Base-by-base conservation (phyloP, 2,888 invertebrate genomes). In the Fissipunctia ypsillon region DNA sequence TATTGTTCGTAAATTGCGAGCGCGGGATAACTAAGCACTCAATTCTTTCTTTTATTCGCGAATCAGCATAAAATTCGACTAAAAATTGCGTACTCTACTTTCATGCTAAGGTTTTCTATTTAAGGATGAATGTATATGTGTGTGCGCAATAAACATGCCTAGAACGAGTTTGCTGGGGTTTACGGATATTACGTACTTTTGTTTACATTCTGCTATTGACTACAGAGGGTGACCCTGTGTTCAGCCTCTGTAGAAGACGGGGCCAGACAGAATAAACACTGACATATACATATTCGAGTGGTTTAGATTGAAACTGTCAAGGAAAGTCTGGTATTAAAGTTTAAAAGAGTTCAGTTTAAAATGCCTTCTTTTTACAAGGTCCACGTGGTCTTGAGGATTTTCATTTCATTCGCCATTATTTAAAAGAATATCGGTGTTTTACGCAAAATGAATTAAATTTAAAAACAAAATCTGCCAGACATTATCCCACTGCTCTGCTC, bases 181-280 rank as follows among this genome's bases (percentile, higher is more conserved):
- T 41, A 43, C 81, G 81, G 76, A 78, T 81, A 78, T 78, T 78
- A 57, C 76, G 54, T 61, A 25, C 43, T 76, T 66, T 66, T 78
- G 76, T 78, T 76, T 78, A 66, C 60, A 31, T 25, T 31, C 31
- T 50, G 22, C 38, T 61, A 14, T 76, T 25, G 54, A 22, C 16
- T 61, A 25, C 6, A 19, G 43, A 64, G 22, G 14, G 28, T 9
- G 5, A n/a, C n/a, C n/a, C n/a, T n/a, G n/a, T n/a, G n/a, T n/a
- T n/a, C n/a, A n/a, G n/a, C n/a, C n/a, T n/a, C n/a, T n/a, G n/a
- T n/a, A n/a, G n/a, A 31, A 19, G 54, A 31, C 1, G 38, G 35
- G 14, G 2, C 35, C 9, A 52, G 14, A 71, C 22, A 41, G 31
- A 41, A 22, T 28, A 0, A 66, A 77, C 10, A 54, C 14, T 14